A percentile compares a stretch with the other conserved stretches of the same genome.
Conservation (phyloP, 2,113 vertebrate genomes). For the Gallinago jamesoni region DNA sequence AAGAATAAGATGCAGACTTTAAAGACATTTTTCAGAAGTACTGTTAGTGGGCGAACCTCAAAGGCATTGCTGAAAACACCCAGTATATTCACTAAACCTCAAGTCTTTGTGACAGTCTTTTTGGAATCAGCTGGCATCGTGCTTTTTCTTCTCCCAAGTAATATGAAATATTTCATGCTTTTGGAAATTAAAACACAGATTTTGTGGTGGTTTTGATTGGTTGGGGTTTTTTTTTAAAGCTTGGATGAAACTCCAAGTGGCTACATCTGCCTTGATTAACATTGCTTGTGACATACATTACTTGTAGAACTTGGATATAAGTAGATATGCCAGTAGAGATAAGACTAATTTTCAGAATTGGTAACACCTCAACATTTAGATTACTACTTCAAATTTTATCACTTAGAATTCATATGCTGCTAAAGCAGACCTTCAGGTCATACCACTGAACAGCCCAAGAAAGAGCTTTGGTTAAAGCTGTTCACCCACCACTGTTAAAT, state of each 20-base stretch:
- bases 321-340: neutral
- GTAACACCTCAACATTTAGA: neutral
- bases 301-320: neutral
- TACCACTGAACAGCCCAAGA: neutral
- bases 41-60: constrained; percentile 33
- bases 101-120: constrained; percentile 3
- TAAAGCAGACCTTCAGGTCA: neutral
- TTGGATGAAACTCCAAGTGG: neutral
- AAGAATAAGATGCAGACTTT: constrained; percentile 31
- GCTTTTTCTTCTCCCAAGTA: neutral
- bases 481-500: neutral
- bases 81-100: constrained; percentile 10
- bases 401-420: neutral
- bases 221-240: neutral
- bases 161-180: neutral
- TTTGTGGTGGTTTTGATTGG: neutral
- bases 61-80: constrained; percentile 28
- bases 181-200: neutral
- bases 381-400: neutral
- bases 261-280: neutral
- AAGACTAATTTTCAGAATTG: neutral
- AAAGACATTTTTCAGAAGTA: constrained; percentile 33
- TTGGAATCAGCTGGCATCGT: neutral
- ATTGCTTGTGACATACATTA: neutral
- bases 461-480: neutral